Conservation (phyloP, 2,888 invertebrate genomes). For the Sphaerophoria rueppellii region DNA sequence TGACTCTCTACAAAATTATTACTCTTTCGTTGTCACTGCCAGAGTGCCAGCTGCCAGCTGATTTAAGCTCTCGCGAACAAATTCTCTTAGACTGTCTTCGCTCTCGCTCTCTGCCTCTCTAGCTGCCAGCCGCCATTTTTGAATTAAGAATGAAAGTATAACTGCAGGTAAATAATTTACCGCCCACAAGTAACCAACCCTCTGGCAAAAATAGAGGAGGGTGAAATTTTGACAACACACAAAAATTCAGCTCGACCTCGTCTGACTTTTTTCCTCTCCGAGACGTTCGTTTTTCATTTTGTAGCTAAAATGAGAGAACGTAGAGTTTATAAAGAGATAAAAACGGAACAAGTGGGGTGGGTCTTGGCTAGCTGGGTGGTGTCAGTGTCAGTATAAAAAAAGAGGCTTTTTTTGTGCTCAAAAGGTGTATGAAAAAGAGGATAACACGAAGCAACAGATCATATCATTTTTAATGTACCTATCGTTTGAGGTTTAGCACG, state of each 20-base stretch:
- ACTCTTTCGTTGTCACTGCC: not conserved
- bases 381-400: constrained; percentile 26
- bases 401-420: constrained; percentile 1
- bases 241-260: constrained; percentile 41
- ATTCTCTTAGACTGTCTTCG: not conserved
- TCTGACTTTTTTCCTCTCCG: constrained; percentile 32
- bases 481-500: constrained; percentile 56
- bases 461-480: constrained; percentile 69
- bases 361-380: constrained; percentile 27
- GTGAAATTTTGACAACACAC: constrained; percentile 37
- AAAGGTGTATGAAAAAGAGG: constrained; percentile 46
- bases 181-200: constrained; percentile 39
- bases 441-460: constrained; percentile 71
- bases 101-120: constrained; percentile 19
- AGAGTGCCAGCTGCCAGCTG: too few species aligned
- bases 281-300: not conserved
- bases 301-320: constrained; percentile 9
- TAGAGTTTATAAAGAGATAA: not conserved
- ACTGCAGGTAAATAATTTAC: constrained; percentile 33
- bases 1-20: not conserved
- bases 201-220: constrained; percentile 25
- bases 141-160: constrained; percentile 66
- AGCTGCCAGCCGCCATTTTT: constrained; percentile 63
- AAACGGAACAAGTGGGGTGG: constrained; percentile 38
- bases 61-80: not conserved